These are phyloP conservation scores for Tyria jacobaeae DNA, from an alignment of 2,888 invertebrate genomes.

Conservation along the genomic window DNA sequence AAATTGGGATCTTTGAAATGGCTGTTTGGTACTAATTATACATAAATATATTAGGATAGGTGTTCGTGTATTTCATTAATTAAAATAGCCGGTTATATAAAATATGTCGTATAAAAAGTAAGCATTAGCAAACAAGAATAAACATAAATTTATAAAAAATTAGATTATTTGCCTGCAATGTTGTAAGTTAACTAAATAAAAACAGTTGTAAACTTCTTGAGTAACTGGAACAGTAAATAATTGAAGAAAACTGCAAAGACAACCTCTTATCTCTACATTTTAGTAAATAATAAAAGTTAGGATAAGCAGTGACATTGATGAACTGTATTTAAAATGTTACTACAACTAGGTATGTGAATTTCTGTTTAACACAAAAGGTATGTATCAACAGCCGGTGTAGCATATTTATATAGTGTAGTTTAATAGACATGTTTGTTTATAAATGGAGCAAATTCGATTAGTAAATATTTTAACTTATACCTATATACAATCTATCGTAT, in stretches of 20 bases:
- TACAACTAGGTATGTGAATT: too few species aligned
- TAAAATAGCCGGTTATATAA: not conserved
- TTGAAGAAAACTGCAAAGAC: not conserved
- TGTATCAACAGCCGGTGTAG: too few species aligned
- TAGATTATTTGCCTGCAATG: not conserved
- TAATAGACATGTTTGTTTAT: too few species aligned
- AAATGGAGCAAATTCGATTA: too few species aligned
- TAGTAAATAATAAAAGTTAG: not conserved
- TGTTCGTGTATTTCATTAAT: too few species aligned
- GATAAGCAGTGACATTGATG: too few species aligned
- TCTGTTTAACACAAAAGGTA: too few species aligned
- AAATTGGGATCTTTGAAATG: too few species aligned
- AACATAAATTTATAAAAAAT: not conserved
- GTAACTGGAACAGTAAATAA: conserved; percentile 2
- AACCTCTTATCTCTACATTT: not conserved
- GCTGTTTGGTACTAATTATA: too few species aligned
- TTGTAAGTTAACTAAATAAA: not conserved
- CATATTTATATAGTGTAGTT: too few species aligned
- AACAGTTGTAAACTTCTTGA: not conserved
- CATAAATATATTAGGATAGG: too few species aligned
- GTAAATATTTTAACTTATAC: conserved; percentile 3
- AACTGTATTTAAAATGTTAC: too few species aligned
- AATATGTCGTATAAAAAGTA: not conserved
- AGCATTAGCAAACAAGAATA: not conserved
- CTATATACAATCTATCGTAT: not conserved